phyloP scores from a whole-genome alignment of 2,888 invertebrate genomes.

The Ferrisia virgata region DNA sequence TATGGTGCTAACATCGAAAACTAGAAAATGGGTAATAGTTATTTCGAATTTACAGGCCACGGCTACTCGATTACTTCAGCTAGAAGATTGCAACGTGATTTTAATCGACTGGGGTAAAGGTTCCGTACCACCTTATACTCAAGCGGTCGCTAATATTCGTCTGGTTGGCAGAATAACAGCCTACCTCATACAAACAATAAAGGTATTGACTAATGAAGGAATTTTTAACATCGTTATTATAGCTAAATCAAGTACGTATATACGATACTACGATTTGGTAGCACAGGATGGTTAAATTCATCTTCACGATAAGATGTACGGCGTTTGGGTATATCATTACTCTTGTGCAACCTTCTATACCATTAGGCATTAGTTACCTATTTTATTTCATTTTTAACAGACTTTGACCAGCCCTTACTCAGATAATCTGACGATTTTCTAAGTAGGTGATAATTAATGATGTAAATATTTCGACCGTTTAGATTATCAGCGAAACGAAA shows the following conservation, averaged over 20 bases:
- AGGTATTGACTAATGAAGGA: conserved; percentile 52
- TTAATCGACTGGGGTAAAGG: conserved; percentile 84
- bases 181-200: conserved; percentile 58
- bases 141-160: conserved; percentile 87
- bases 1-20: neutral
- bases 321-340: too few species aligned
- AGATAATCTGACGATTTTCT: neutral
- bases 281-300: neutral
- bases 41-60: conserved; percentile 55
- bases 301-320: neutral
- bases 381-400: neutral
- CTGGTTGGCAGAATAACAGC: conserved; percentile 81
- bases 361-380: neutral
- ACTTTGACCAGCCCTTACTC: neutral
- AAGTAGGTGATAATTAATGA: too few species aligned
- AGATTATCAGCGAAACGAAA: conserved; percentile 59
- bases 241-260: too few species aligned
- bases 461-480: conserved; percentile 45
- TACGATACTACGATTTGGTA: too few species aligned
- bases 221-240: too few species aligned
- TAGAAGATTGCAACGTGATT: conserved; percentile 70
- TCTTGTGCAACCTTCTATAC: too few species aligned
- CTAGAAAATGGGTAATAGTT: neutral
- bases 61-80: conserved; percentile 68
- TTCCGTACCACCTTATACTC: conserved; percentile 82